A percentile compares a stretch with the other conserved stretches of the same genome.
Conservation (phyloP, 2,888 invertebrate genomes). For the Ferrisia virgata region DNA sequence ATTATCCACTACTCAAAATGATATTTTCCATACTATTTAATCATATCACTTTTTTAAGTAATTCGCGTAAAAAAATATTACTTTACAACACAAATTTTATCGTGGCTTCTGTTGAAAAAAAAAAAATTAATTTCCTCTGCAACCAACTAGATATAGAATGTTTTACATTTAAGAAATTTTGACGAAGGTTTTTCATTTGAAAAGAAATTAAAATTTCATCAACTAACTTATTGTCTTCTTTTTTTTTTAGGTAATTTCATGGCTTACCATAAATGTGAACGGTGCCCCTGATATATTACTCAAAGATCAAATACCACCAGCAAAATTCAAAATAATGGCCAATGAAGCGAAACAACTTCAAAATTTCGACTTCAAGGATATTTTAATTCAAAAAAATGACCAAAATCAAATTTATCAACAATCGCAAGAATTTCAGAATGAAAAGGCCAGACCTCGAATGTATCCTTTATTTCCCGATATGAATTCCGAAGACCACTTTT, state of each 20-base stretch:
- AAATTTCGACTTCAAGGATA: background rate
- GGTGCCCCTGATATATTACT: background rate
- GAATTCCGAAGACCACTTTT: background rate
- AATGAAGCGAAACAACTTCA: background rate
- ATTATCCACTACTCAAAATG: no score
- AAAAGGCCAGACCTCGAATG: background rate
- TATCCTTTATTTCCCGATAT: background rate
- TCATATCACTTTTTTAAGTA: no score
- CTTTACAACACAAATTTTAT: no score
- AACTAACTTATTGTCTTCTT: background rate
- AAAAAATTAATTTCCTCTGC: no score
- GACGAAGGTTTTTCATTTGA: no score
- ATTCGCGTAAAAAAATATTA: no score
- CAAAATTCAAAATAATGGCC: background rate
- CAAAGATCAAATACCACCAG: background rate
- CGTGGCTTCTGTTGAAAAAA: no score
- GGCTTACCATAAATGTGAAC: background rate
- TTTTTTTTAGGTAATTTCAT: background rate
- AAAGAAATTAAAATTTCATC: no score
- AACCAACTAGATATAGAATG: no score
- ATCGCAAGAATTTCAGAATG: background rate
- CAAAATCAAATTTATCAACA: background rate
- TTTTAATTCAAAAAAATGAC: background rate
- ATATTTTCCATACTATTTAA: no score
- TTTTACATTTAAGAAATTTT: no score